Base-by-base conservation (phyloP, 1,140 invertebrate species). In the Caerostris darwini region DNA sequence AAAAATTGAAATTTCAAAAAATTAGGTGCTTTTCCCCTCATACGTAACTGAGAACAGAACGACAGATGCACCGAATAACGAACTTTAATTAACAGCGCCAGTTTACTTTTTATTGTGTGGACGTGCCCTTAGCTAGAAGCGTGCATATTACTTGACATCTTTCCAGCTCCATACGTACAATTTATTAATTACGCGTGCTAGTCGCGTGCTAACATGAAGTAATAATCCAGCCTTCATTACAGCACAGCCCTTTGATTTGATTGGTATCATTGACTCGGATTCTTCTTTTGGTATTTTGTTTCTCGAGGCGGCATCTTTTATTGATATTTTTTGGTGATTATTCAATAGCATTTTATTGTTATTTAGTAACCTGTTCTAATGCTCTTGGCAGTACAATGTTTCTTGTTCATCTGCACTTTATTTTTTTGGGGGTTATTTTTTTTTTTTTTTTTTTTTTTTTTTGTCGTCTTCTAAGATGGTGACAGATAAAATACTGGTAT, bases 171-270 rank as follows among this genome's bases (percentile, higher is more conserved):
- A 8, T n/a, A 50, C n/a, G 7, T 53, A 19, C 90, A 58, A 59
- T 91, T 91, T 82, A 91, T 91, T 91, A 91, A 91, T 91, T 91
- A 71, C 90, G 90, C 90, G 69, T 91, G 90, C 69, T 82, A 91
- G 90, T 82, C 90, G 90, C 90, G 90, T 91, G 90, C 77, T 81
- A 81, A 91, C 69, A 82, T 50, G 67, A 82, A 34, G 90, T 82
- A 82, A 91, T 91, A 59, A 88, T 82, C 90, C 57, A 53, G 90
- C 54, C 90, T 61, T 91, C 67, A 82, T 81, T 91, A 82, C 90
- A 82, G 69, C 71, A 57, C 77, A 91, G 64, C 71, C 77, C 90
- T 82, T 91, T 91, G 57, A 91, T 71, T 81, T 91, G 90, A 91
- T 91, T 81, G 77, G 71, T 91, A 91, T 91, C 90, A 91, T 82